These are phyloP conservation scores for Struthidea cinerea DNA, from an alignment of 2,113 vertebrate species.

Conservation along the genomic window DNA sequence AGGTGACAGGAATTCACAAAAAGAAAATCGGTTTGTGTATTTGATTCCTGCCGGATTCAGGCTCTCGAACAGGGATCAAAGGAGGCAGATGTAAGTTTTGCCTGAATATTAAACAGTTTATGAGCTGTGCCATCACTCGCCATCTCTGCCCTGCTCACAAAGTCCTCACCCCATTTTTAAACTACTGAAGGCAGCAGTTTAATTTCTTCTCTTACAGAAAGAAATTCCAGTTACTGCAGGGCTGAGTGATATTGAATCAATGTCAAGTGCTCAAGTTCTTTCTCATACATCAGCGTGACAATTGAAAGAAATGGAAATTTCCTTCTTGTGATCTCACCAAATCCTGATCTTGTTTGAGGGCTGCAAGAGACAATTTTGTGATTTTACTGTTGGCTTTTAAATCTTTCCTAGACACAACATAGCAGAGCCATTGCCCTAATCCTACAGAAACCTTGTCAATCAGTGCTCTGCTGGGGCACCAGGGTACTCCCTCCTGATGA, in stretches of 20 bases:
- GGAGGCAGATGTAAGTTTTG: background rate
- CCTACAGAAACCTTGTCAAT: background rate
- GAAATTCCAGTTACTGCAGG: background rate
- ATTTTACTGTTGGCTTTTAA: background rate
- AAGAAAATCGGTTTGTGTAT: background rate
- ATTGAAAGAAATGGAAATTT: constrained; percentile 3
- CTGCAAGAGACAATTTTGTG: background rate
- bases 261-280: background rate
- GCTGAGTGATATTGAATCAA: background rate
- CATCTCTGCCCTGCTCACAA: background rate
- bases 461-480: background rate
- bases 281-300: background rate
- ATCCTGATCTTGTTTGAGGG: background rate
- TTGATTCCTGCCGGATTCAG: background rate
- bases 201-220: background rate
- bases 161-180: background rate
- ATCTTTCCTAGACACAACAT: background rate
- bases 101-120: background rate
- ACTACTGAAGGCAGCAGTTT: background rate
- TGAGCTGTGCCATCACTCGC: background rate
- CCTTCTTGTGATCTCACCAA: background rate
- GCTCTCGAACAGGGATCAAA: background rate
- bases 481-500: background rate
- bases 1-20: background rate
- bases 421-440: background rate